These are phyloP conservation scores for Araneus ventricosus DNA, from an alignment of 1,140 invertebrate species.

Conservation along the genomic window DNA sequence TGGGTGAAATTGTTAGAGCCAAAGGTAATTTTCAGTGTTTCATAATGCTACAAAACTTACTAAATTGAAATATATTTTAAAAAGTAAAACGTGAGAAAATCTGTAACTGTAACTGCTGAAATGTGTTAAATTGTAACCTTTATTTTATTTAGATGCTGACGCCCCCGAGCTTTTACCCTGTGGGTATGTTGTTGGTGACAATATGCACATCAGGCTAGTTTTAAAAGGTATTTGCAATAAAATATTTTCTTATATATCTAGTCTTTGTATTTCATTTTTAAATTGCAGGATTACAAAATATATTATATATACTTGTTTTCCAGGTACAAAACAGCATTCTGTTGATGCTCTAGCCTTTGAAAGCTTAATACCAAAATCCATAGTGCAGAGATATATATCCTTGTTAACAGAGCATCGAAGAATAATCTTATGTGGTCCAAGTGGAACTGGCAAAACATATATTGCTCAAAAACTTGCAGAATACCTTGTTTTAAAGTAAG, in stretches of 20 bases:
- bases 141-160: slow-evolving; percentile 59
- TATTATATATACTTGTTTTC: neutral
- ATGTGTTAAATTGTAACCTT: neutral
- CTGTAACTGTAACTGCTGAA: neutral
- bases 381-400: slow-evolving; percentile 94
- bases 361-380: slow-evolving; percentile 96
- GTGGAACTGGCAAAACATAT: slow-evolving; percentile 98
- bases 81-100: neutral
- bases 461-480: slow-evolving; percentile 96
- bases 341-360: slow-evolving; percentile 97
- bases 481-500: slow-evolving; percentile 85
- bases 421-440: slow-evolving; percentile 97
- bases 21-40: slow-evolving; percentile 72
- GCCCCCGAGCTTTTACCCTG: slow-evolving; percentile 93
- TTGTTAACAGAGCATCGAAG: slow-evolving; percentile 94
- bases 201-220: slow-evolving; percentile 82
- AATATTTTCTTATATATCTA: neutral
- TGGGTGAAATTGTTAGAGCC: slow-evolving; percentile 89
- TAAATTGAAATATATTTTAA: neutral
- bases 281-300: neutral
- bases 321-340: slow-evolving; percentile 89
- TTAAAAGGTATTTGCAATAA: slow-evolving; percentile 81
- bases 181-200: slow-evolving; percentile 94
- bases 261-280: neutral
- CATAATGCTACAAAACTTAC: no score